Percentiles rank a stretch among this genome's conserved stretches.
phyloP scores from a whole-genome alignment of 1,140 invertebrate genomes.

The Anastatus disparis region DNA sequence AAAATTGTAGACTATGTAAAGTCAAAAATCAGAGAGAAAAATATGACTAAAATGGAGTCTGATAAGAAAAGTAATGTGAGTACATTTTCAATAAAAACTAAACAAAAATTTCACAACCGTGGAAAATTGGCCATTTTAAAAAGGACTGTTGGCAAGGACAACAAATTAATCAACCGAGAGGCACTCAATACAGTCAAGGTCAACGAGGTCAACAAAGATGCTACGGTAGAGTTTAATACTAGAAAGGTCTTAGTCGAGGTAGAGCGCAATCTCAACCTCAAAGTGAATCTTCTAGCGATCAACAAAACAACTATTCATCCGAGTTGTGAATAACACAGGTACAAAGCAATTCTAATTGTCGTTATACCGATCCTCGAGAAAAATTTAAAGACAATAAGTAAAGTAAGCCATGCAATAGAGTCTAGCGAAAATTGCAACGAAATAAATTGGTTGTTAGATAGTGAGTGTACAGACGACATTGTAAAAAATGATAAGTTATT shows the following conservation, averaged over 20 bases:
- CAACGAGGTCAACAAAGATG: constrained; percentile 39
- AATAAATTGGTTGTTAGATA: no score
- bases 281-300: neutral
- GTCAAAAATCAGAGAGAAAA: constrained; percentile 60
- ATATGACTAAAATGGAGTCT: constrained; percentile 51
- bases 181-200: neutral
- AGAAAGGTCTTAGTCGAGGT: constrained; percentile 45
- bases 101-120: no score
- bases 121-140: no score
- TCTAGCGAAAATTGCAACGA: no score
- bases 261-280: neutral
- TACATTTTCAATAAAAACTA: no score
- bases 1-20: constrained; percentile 58
- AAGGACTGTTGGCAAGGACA: no score
- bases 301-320: neutral
- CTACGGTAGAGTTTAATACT: constrained; percentile 56
- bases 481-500: neutral
- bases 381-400: no score
- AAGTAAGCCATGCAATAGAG: no score
- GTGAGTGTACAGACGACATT: no score
- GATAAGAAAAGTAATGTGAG: constrained; percentile 46
- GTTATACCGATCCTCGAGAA: no score
- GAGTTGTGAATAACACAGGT: no score
- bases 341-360: no score
- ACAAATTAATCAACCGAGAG: neutral